Evolutionary conservation across 1,140 invertebrate genomes (phyloP).

Genomic region (Drosophila cardini): DNA sequence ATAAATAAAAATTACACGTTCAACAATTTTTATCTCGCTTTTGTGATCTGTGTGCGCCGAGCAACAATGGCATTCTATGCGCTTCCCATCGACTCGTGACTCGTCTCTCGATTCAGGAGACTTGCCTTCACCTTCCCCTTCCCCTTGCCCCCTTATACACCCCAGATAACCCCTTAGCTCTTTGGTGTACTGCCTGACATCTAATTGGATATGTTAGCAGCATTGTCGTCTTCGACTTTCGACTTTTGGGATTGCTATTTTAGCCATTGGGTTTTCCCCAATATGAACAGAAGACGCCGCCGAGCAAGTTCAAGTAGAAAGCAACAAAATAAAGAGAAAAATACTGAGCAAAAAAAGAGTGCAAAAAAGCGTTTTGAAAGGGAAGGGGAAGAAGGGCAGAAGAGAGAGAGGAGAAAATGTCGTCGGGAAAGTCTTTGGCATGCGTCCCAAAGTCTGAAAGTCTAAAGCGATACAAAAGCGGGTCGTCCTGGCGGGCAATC

Average conservation of each 20-base stretch:
- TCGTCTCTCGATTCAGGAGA: background rate
- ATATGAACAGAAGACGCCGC: constrained; percentile 1
- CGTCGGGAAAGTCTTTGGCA: constrained; percentile 60
- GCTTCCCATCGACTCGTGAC: background rate
- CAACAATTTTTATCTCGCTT: constrained; percentile 72
- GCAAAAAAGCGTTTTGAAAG: background rate
- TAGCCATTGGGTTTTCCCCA: constrained; percentile 2
- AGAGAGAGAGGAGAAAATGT: constrained; percentile 10
- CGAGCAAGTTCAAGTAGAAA: constrained; percentile 28
- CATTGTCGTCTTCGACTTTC: constrained; percentile 62
- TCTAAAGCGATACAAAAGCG: constrained; percentile 35
- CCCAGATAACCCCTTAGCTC: background rate
- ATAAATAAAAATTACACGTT: constrained; percentile 84
- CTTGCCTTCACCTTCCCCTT: too few relatives aligned
- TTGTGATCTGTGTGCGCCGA: constrained; percentile 58
- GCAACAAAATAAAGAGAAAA: constrained; percentile 7
- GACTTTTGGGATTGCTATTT: constrained; percentile 44
- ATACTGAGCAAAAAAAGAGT: background rate
- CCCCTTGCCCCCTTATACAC: too few relatives aligned
- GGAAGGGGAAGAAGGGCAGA: background rate
- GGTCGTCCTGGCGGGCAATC: constrained; percentile 71
- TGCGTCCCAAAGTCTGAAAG: constrained; percentile 26
- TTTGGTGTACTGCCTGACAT: constrained; percentile 39
- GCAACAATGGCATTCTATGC: constrained; percentile 41
- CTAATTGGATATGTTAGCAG: constrained; percentile 77